These are phyloP conservation scores for Chionomys nivalis DNA, from an alignment of 2,113 vertebrate genomes.

Conservation along the genomic window DNA sequence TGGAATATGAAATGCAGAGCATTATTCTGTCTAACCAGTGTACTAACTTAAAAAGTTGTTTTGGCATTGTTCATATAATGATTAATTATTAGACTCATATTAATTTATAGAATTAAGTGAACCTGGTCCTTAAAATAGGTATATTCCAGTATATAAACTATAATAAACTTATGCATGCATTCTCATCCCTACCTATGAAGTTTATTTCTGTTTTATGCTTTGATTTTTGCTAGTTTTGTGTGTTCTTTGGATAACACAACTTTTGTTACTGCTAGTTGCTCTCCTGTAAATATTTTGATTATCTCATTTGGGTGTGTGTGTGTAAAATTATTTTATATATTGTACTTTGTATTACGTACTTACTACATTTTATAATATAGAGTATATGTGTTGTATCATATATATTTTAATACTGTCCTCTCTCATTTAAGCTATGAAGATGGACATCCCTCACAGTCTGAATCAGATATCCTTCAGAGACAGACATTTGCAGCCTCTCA, in stretches of 20 bases:
- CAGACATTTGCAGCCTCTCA: constrained; percentile 93
- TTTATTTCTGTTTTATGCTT: background rate
- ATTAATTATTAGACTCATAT: background rate
- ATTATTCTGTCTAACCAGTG: background rate
- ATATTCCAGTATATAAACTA: background rate
- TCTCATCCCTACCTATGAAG: background rate
- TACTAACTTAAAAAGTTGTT: background rate
- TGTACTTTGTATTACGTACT: background rate
- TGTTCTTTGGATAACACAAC: background rate
- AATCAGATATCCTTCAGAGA: constrained; percentile 95
- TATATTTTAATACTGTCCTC: constrained; percentile 72
- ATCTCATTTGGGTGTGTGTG: background rate
- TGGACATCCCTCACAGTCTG: constrained; percentile 91
- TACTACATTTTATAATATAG: background rate
- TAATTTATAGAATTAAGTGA: background rate
- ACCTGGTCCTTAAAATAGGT: background rate
- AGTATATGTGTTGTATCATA: background rate
- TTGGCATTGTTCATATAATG: background rate
- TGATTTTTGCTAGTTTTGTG: background rate
- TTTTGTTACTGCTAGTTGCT: background rate
- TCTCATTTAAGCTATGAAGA: constrained; percentile 95
- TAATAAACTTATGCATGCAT: background rate
- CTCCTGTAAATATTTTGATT: constrained; percentile 39
- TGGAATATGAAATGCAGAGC: background rate
- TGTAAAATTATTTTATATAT: background rate